These are phyloP conservation scores for Holacanthus passer DNA, from an alignment of 2,113 vertebrate species.

Conservation along the genomic window DNA sequence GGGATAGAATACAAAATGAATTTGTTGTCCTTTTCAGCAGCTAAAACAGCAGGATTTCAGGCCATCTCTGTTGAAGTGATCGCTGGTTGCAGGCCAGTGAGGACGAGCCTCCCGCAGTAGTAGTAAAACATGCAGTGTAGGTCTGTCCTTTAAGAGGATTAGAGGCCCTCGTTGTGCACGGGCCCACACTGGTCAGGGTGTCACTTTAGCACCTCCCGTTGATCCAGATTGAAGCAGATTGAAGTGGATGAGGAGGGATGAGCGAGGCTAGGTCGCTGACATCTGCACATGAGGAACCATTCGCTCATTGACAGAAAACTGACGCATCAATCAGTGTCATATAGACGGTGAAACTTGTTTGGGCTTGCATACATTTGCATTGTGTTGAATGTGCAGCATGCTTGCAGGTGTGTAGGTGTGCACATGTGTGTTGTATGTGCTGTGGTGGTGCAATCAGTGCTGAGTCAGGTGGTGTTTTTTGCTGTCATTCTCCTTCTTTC, in stretches of 20 bases:
- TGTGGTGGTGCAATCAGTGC: conserved; percentile 47
- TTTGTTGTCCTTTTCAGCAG: background rate
- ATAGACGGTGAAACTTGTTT: background rate
- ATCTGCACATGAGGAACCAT: conserved; percentile 28
- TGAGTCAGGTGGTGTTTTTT: conserved; percentile 57
- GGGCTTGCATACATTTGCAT: background rate
- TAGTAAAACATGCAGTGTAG: conserved; percentile 40
- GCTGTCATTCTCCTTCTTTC: conserved; percentile 30
- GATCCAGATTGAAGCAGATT: conserved; percentile 74
- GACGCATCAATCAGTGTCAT: background rate
- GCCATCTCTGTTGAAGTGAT: conserved; percentile 9
- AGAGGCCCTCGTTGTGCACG: conserved; percentile 38
- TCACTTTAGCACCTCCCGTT: conserved; percentile 76
- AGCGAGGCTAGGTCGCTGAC: conserved; percentile 46
- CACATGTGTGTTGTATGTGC: background rate
- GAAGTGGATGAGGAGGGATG: conserved; percentile 67
- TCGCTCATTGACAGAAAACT: background rate
- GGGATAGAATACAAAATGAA: background rate
- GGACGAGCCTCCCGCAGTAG: conserved; percentile 38
- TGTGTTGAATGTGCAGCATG: background rate
- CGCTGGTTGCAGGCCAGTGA: conserved; percentile 13
- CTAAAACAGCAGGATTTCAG: conserved; percentile 4
- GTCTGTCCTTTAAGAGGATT: conserved; percentile 79
- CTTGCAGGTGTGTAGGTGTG: background rate
- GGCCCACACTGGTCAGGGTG: conserved; percentile 65